Evolutionary conservation across 1,140 invertebrate genomes (phyloP), one percentile per base, ranked within the genome.

Genomic region (Polypedilum pembai): DNA sequence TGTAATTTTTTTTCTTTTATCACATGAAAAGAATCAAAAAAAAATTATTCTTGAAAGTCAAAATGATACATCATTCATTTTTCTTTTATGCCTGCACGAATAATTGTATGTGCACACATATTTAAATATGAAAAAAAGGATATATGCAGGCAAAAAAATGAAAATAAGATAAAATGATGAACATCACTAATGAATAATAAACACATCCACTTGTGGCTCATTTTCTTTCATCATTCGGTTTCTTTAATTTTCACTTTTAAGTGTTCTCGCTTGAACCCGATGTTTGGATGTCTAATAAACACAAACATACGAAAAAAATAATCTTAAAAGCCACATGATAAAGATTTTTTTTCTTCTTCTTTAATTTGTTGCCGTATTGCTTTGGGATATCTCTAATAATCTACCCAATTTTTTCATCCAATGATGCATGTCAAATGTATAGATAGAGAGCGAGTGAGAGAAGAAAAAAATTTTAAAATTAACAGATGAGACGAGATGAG

Each of bases 1-100:
- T 69, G 65, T 69, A 69, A 69, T 69, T 69, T 69, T 69, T 69
- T 18, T 8, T 20, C 17, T 69, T 18, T 69, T 69, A 69, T 69
- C 65, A 20, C 12, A 12, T 7, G 8, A 20, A 69, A 18, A 21
- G 65, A 69, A 69, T 69, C 65, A 69, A 69, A 69, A n/a, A n/a
- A 69, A 20, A 18, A 18, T 69, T 20, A 12, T 56, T 56, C 45
- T 56, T 56, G 12, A 56, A 56, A 56, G 45, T 56, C 45, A 56
- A 56, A 56, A 56, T 56, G 65, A 69, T 18, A 69, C 65, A 69
- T 69, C 65, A 69, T 21, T 69, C 65, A 69, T 56, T n/a, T 15
- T 56, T 56, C 15, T 41, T 41, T 45, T 45, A 33, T 33, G n/a
- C 45, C 45, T 56, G 45, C 45, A 56, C 12, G 45, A 56, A n/a